A percentile compares a stretch with the other conserved stretches of the same genome.
Evolutionary conservation across 1,140 invertebrate genomes (phyloP).

Genomic region (Ostrea edulis): DNA sequence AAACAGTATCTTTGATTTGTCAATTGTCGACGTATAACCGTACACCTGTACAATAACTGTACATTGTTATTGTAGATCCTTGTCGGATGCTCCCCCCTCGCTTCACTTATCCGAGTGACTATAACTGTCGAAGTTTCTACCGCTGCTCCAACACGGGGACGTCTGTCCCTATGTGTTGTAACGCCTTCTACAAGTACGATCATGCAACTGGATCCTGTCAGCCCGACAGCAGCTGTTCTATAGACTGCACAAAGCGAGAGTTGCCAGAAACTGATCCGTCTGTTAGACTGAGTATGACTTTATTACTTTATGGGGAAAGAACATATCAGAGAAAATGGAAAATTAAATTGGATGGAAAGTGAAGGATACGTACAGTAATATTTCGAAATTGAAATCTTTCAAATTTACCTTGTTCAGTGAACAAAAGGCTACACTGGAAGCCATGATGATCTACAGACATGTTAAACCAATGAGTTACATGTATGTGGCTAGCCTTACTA

Average conservation of each 20-base stretch:
- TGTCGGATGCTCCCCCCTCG: neutral
- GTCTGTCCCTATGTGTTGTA: conserved; percentile 4
- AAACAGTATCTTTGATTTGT: neutral
- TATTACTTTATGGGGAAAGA: no score
- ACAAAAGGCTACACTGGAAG: no score
- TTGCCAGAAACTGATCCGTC: neutral
- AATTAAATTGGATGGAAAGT: no score
- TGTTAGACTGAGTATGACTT: neutral
- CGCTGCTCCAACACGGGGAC: neutral
- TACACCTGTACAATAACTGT: neutral
- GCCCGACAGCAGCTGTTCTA: neutral
- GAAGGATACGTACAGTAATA: no score
- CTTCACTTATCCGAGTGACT: neutral
- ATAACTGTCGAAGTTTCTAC: conserved; percentile 18
- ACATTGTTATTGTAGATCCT: neutral
- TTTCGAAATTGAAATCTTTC: no score
- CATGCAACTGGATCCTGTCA: neutral
- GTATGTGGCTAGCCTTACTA: no score
- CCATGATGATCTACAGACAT: no score
- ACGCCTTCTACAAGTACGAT: neutral
- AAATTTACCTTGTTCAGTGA: no score
- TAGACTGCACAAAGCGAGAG: neutral
- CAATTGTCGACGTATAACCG: neutral
- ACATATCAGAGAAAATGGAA: no score
- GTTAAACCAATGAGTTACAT: no score